Base-by-base conservation (phyloP, 2,888 invertebrate species). In the Hydrotaea cyrtoneurina region DNA sequence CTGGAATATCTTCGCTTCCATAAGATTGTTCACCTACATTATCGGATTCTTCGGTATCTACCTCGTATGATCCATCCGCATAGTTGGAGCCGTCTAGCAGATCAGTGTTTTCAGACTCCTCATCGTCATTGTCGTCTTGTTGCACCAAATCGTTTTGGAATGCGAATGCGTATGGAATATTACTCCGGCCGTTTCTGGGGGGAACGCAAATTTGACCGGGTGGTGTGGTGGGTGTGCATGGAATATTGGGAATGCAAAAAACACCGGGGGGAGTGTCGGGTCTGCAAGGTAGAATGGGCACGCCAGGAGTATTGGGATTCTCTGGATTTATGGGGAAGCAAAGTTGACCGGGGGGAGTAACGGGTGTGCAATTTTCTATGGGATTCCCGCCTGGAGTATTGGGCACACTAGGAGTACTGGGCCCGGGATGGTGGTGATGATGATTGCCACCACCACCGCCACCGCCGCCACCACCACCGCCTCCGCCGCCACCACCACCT, bases 401-500 rank as follows among this genome's bases (percentile, higher is more conserved):
- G 13, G 59, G 59, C 3, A 3, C 36, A 36, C 36, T 8, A 8
- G 36, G 36, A 36, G 4, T 8, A 36, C 8, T 36, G 3, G 36
- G 36, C n/a, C n/a, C n/a, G 8, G n/a, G n/a, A 4, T 55, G 13
- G 13, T 55, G 36, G n/a, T 72, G 53, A 71, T 50, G 26, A 53
- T 31, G 53, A 71, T 71, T 53, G 50, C 74, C 74, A 21, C 46
- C 50, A 19, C 21, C 39, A 2, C 59, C 69, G 2, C 62, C 46
- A 3, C 75, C 64, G 0, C 64, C 75, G 10, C 53, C 64, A 8
- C 76, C 76, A 0, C 76, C 64, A n/a, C 76, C 64, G 3, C 76
- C 76, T 7, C 53, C 76, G 0, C 76, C 76, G 3, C 76, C 50
- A 0, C 64, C 64, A 43, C 57, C 39, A 43, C 43, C 57, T 2